Conservation (phyloP, 1,140 invertebrate species). For the Papilio polytes region DNA sequence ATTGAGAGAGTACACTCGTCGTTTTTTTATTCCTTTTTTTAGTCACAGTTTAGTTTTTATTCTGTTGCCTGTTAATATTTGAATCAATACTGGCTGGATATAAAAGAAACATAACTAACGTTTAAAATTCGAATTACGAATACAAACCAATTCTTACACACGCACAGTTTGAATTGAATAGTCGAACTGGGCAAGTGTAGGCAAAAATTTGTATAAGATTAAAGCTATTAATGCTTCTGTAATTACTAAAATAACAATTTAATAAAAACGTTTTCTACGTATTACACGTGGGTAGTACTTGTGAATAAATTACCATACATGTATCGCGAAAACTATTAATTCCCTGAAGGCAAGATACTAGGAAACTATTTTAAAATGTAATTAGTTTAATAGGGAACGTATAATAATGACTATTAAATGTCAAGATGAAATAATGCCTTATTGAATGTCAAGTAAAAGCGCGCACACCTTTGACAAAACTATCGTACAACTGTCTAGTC, state of each 20-base stretch:
- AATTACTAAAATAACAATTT: slow-evolving; percentile 14
- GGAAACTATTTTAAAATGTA: neutral
- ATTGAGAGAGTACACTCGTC: slow-evolving; percentile 51
- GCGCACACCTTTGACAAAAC: no score
- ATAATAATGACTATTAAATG: no score
- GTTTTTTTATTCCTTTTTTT: slow-evolving; percentile 40
- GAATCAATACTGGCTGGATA: no score
- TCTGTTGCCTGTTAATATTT: no score
- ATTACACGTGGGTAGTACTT: neutral
- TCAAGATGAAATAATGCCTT: no score
- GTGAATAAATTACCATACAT: neutral
- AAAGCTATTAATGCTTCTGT: neutral
- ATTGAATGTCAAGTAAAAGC: no score
- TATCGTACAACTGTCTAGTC: no score
- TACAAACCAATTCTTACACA: neutral
- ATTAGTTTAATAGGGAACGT: neutral
- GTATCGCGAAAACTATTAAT: neutral
- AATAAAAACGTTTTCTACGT: neutral
- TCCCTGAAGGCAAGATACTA: neutral
- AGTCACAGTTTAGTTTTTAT: neutral
- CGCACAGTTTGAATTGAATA: no score
- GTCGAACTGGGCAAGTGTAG: no score
- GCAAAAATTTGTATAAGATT: no score
- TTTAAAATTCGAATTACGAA: neutral
- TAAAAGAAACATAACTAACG: no score